Evolutionary conservation across 2,888 invertebrate species (phyloP), one percentile per base, ranked within the genome.

Genomic region (Thereva nobilitata): DNA sequence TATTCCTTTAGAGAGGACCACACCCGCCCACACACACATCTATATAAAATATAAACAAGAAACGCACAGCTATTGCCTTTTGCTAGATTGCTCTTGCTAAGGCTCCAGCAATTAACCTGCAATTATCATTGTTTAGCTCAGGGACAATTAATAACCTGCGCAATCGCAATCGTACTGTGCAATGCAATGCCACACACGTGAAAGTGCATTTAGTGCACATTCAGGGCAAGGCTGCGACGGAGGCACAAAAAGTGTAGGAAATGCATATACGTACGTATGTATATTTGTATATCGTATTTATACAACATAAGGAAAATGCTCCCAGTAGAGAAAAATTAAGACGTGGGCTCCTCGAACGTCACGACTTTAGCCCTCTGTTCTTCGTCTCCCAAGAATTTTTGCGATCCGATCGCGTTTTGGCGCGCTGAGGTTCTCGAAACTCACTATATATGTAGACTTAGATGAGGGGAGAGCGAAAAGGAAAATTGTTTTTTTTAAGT

Each of bases 111-210:
- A 59, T 59, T 49, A 59, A 47, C 59, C 49, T 23, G 49, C 38
- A 59, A 59, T 59, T 59, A 59, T 59, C 49, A 49, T 59, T 59
- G 23, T 38, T 38, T 59, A 40, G 37, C 59, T 59, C 3, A 35
- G 38, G 59, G 59, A 59, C 49, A 59, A 59, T 59, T 59, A 59
- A 59, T 59, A 59, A 49, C 38, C 12, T 47, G 47, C 59, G 47
- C 59, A 47, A 38, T 47, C 35, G 44, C 52, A 23, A 23, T 52
- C 55, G 34, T 9, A 55, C 41, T 41, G 42, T 12, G 40, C 3
- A 2, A 10, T 12, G 45, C 34, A 34, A 10, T 59, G 38, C 59
- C 59, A 47, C 59, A 56, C 56, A 59, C 59, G 47, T 38, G 59
- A 59, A 38, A 49, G 40, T 38, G 47, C 47, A 47, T 37, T 59